Evolutionary conservation across 2,888 invertebrate genomes (phyloP).

Genomic region (Coenonympha glycerion): DNA sequence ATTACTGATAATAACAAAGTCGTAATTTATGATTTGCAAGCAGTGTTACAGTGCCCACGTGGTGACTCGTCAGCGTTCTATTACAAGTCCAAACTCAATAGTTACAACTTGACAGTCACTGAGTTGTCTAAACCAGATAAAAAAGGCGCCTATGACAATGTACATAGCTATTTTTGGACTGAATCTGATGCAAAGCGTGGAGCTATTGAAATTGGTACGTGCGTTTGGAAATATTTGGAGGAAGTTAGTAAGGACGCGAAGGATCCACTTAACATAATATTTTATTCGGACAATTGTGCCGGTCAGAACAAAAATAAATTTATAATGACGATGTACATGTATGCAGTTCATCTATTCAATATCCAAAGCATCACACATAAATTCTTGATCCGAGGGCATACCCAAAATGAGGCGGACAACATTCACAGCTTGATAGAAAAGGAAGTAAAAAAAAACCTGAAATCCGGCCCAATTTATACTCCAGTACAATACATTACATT

Average conservation of each 20-base stretch:
- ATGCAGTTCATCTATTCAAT: background rate
- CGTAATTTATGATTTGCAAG: constrained; percentile 30
- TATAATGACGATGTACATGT: background rate
- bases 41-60: constrained; percentile 27
- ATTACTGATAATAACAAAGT: constrained; percentile 8
- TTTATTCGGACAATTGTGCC: background rate
- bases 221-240: constrained; percentile 24
- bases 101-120: constrained; percentile 21
- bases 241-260: background rate
- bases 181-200: constrained; percentile 28
- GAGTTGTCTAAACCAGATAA: constrained; percentile 8
- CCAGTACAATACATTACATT: too few relatives aligned
- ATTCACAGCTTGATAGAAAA: constrained; percentile 31
- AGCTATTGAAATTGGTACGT: constrained; percentile 27
- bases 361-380: background rate
- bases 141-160: constrained; percentile 12
- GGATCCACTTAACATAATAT: background rate
- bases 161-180: constrained; percentile 27
- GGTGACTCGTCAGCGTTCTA: constrained; percentile 26
- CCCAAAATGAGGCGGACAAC: constrained; percentile 28
- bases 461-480: constrained; percentile 33
- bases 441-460: constrained; percentile 27
- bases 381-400: constrained; percentile 4
- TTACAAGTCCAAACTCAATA: constrained; percentile 24
- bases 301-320: background rate